These are phyloP conservation scores for Caenorhabditis tropicalis DNA, from an alignment of 1,140 invertebrate species.

Conservation along the genomic window DNA sequence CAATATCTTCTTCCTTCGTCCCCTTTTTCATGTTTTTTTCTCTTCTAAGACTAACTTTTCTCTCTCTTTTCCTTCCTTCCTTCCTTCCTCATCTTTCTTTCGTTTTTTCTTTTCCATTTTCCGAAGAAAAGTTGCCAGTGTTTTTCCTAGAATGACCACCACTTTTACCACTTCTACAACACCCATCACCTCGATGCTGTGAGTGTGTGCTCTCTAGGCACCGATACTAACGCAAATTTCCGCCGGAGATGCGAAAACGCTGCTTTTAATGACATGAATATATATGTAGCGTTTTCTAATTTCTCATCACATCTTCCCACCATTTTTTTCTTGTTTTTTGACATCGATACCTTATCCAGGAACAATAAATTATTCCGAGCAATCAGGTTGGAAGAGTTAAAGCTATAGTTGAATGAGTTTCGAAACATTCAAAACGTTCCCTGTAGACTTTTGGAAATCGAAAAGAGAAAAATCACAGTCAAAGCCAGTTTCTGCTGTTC, in stretches of 20 bases:
- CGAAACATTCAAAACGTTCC: too few species aligned
- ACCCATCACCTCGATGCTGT: too few species aligned
- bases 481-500: too few species aligned
- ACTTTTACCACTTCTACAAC: too few species aligned
- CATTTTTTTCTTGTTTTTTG: background rate
- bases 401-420: too few species aligned
- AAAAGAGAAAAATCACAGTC: too few species aligned
- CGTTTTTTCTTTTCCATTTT: background rate
- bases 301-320: background rate
- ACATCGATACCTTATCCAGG: too few species aligned
- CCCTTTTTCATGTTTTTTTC: background rate
- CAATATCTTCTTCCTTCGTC: background rate
- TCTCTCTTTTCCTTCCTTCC: background rate
- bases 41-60: background rate
- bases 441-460: too few species aligned
- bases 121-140: background rate
- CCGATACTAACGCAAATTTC: constrained; percentile 8
- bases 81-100: background rate
- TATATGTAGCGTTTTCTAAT: background rate
- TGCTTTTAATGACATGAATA: constrained; percentile 26
- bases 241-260: constrained; percentile 12
- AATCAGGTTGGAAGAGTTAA: too few species aligned
- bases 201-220: background rate
- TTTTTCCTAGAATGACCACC: constrained; percentile 5
- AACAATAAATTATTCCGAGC: too few species aligned